A percentile compares a stretch with the other conserved stretches of the same genome.
Evolutionary conservation across 2,888 invertebrate species (phyloP).

Genomic region (Beris morrisii): DNA sequence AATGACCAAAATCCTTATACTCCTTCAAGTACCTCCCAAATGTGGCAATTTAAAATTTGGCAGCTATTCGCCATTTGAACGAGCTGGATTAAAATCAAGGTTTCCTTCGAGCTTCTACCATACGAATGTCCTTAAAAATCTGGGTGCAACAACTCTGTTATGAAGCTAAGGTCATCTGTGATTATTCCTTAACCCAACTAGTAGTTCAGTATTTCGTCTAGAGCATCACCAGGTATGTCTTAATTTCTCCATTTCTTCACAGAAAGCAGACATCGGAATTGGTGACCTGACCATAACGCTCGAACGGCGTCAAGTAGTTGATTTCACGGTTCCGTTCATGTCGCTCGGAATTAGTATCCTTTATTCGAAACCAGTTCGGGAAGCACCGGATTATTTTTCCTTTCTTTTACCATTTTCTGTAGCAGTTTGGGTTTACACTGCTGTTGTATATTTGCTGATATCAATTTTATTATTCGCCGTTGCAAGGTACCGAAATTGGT

Average conservation of each 20-base stretch:
- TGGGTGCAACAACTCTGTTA: no score
- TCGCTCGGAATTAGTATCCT: slow-evolving; percentile 86
- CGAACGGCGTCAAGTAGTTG: slow-evolving; percentile 77
- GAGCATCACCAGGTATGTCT: neutral
- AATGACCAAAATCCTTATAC: no score
- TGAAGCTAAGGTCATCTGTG: no score
- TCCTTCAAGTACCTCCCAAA: no score
- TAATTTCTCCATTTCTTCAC: slow-evolving; percentile 43
- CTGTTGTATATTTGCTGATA: slow-evolving; percentile 76
- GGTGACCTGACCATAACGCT: slow-evolving; percentile 92
- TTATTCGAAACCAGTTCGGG: slow-evolving; percentile 72
- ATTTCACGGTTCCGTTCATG: slow-evolving; percentile 94
- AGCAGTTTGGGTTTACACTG: slow-evolving; percentile 84
- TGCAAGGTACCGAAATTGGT: slow-evolving; percentile 60
- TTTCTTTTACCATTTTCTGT: slow-evolving; percentile 81
- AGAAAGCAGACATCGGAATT: slow-evolving; percentile 88
- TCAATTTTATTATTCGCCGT: slow-evolving; percentile 76
- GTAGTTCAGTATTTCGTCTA: no score
- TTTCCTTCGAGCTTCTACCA: no score
- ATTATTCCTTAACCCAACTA: no score
- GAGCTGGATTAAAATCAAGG: no score
- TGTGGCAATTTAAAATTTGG: no score
- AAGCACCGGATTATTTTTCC: slow-evolving; percentile 79
- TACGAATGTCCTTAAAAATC: no score
- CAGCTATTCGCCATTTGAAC: no score